Conservation (phyloP, 2,888 invertebrate species). For the Punctoribates punctum region DNA sequence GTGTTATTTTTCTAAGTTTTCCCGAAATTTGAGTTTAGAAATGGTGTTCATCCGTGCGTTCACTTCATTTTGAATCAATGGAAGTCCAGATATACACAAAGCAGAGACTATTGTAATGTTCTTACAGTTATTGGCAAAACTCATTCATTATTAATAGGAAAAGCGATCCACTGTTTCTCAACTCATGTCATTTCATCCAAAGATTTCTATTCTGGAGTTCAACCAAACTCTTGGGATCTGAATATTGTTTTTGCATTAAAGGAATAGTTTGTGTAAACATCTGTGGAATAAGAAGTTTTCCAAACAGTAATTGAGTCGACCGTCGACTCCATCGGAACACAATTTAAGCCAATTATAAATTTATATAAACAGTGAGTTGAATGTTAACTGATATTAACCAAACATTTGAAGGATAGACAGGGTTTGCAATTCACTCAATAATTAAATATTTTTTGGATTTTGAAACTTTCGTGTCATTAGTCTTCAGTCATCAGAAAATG, state of each 20-base stretch:
- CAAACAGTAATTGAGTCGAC: background rate
- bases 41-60: too few relatives aligned
- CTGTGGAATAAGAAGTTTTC: background rate
- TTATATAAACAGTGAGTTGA: background rate
- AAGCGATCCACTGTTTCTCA: too few relatives aligned
- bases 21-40: too few relatives aligned
- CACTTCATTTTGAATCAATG: too few relatives aligned
- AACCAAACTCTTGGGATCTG: background rate
- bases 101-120: too few relatives aligned
- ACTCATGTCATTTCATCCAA: too few relatives aligned
- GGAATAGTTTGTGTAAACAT: slow-evolving; percentile 12
- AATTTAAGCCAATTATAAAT: background rate
- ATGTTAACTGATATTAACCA: slow-evolving; percentile 26
- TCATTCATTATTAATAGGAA: too few relatives aligned
- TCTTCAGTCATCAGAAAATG: too few relatives aligned
- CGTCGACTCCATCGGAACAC: background rate
- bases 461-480: background rate
- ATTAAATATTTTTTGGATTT: slow-evolving; percentile 5
- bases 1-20: too few relatives aligned
- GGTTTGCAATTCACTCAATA: background rate
- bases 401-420: background rate
- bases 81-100: too few relatives aligned
- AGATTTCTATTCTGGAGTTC: background rate
- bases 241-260: background rate
- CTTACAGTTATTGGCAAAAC: too few relatives aligned